Base-by-base conservation (phyloP, 2,113 vertebrate genomes). In the Muntiacus muntjak region DNA sequence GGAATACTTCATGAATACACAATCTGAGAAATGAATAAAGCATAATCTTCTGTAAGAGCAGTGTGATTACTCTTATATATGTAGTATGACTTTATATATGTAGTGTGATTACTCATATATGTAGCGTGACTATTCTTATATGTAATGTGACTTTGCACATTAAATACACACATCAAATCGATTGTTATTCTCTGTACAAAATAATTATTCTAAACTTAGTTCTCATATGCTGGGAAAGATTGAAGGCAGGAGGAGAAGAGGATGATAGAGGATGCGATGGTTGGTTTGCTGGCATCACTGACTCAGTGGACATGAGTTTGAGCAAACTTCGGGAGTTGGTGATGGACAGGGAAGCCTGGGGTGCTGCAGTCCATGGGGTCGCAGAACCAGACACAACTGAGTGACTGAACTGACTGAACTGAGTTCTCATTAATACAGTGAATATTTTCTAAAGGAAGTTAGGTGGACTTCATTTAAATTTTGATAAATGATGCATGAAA, bases 401-500 rank as follows among this genome's bases (percentile, higher is more conserved):
- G 17, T n/a, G 15, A 64, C 4, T 21, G n/a, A 71, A 6, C n/a
- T 71, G 19, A 21, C 88, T 76, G 62, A 94, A n/a, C 17, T 96
- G 16, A 50, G 23, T 79, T 85, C 76, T 97, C 28, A 64, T 84
- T 87, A 92, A 64, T 23, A 96, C 14, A 96, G 26, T 40, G n/a
- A 86, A 60, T 26, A 67, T 96, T 74, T 93, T 89, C 60, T 88
- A 90, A 96, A 86, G 26, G 30, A 98, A 86, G 30, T 58, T 87
- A 12, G 21, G 36, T 95, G 57, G 11, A 6, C n/a, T 96, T 91
- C 90, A 30, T 76, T 93, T 82, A 91, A n/a, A 87, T 82, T 95
- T 90, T 89, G 57, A n/a, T 58, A 95, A 92, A 64, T 89, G 19
- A 67, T 89, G 50, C n/a, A 96, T 83, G 97, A 91, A 91, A 93